phyloP scores from a whole-genome alignment of 2,888 invertebrate genomes.

The Torymus auratus region DNA sequence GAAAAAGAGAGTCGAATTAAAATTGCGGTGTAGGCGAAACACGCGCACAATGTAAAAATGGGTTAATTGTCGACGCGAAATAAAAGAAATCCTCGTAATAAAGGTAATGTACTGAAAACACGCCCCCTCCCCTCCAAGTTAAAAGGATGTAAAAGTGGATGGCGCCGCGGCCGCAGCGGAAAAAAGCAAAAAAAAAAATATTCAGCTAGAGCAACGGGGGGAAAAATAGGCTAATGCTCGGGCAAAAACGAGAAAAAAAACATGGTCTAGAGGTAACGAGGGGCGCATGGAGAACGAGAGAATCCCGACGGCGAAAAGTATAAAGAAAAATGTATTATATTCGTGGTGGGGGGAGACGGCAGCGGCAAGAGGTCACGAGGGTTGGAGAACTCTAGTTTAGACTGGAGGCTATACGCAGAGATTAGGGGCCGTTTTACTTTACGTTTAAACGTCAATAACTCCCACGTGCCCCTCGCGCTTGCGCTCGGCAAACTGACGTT shows the following conservation, averaged over 20 bases:
- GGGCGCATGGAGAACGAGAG: not conserved
- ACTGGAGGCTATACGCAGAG: not conserved
- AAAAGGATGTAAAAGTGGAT: conserved; percentile 31
- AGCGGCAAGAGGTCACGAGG: conserved; percentile 1
- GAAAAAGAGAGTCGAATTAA: not conserved
- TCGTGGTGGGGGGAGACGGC: not conserved
- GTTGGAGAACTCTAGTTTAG: too few species aligned
- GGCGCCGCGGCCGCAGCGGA: not conserved
- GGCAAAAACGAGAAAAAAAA: too few species aligned
- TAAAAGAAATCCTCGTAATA: conserved; percentile 39
- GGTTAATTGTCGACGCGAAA: conserved; percentile 39
- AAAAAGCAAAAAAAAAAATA: not conserved
- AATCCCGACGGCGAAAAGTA: not conserved
- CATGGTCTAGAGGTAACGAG: not conserved
- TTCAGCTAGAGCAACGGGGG: not conserved
- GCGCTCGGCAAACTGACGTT: conserved; percentile 25
- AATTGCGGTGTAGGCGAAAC: conserved; percentile 5
- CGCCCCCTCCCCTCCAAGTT: not conserved
- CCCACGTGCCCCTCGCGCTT: conserved; percentile 19
- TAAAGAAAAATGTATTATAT: conserved; percentile 10
- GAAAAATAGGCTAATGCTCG: too few species aligned
- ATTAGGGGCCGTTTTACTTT: conserved; percentile 39
- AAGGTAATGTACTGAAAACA: conserved; percentile 45
- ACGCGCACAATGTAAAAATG: conserved; percentile 23
- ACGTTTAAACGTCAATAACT: conserved; percentile 48